phyloP scores from a whole-genome alignment of 2,113 vertebrate genomes.

The Oophaga pumilio region DNA sequence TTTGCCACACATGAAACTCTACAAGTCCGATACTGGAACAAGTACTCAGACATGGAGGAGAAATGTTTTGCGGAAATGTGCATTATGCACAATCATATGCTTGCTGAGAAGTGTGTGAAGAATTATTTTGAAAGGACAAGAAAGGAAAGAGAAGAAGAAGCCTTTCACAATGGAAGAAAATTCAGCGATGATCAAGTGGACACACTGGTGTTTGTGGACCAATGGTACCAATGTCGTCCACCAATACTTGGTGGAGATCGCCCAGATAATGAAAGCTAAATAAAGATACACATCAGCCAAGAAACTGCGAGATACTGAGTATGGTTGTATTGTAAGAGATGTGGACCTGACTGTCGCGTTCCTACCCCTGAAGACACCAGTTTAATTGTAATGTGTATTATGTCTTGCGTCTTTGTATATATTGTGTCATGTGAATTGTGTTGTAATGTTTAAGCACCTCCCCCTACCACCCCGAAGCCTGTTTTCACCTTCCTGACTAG shows the following conservation, averaged over 20 bases:
- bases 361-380: no score
- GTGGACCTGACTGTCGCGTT: no score
- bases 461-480: no score
- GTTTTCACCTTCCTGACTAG: no score
- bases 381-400: no score
- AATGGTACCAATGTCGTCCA: slow-evolving; percentile 29
- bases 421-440: no score
- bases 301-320: not conserved
- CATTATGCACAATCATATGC: not conserved
- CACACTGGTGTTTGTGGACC: slow-evolving; percentile 24
- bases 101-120: slow-evolving; percentile 25
- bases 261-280: not conserved
- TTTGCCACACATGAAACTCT: not conserved
- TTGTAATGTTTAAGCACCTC: no score
- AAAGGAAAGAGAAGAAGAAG: not conserved
- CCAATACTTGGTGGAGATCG: not conserved
- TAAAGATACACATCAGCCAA: not conserved
- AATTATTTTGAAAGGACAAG: slow-evolving; percentile 6
- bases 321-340: not conserved
- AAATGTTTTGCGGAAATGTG: slow-evolving; percentile 30
- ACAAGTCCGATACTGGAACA: slow-evolving; percentile 23
- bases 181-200: not conserved
- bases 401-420: no score
- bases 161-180: not conserved
- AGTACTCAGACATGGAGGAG: slow-evolving; percentile 35